Base-by-base conservation (phyloP, 2,888 invertebrate genomes). In the Notodonta ziczac region DNA sequence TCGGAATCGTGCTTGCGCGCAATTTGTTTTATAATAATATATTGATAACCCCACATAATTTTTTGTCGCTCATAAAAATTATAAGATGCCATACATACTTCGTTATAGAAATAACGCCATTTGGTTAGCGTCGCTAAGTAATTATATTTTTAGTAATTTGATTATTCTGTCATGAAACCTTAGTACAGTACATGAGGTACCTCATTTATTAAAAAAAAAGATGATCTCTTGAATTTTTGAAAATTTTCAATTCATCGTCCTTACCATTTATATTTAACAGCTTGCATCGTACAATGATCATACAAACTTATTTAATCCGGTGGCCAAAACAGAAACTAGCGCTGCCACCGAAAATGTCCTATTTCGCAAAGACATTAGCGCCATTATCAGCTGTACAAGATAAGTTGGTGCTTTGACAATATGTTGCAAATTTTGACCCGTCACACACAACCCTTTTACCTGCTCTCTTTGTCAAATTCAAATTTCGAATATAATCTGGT, bases 381-480 rank as follows among this genome's bases (percentile, higher is more conserved):
- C 14, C 50, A 50, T 16, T 16, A 5, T 13, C 13, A 7, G 35
- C 5, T 10, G 16, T 2, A 53, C 53, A 13, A 24, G 14, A 24
- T 32, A 52, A 32, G 14, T 24, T 52, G 24, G 52, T n/a, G n/a
- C 14, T 24, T 14, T 10, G 4, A 24, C 24, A 55, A 55, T 40
- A 16, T 2, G n/a, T 55, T 55, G 55, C 55, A 13, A 55, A 55
- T 14, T 40, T 39, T 40, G 16, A 55, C 40, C 4, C 14, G 39
- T 40, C 55, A 13, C 13, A 56, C 4, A 56, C 4, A n/a, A 14
- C 40, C 46, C n/a, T 56, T 24, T 14, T 16, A 39, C 50, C 53
- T 32, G 39, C 48, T 16, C 46, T 48, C 54, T 55, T 58, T 65
- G 61, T 59, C 55, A 10, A 13, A 52, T 52, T 40, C 14, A 40